phyloP scores from a whole-genome alignment of 2,888 invertebrate genomes.

The Portevinia maculata region DNA sequence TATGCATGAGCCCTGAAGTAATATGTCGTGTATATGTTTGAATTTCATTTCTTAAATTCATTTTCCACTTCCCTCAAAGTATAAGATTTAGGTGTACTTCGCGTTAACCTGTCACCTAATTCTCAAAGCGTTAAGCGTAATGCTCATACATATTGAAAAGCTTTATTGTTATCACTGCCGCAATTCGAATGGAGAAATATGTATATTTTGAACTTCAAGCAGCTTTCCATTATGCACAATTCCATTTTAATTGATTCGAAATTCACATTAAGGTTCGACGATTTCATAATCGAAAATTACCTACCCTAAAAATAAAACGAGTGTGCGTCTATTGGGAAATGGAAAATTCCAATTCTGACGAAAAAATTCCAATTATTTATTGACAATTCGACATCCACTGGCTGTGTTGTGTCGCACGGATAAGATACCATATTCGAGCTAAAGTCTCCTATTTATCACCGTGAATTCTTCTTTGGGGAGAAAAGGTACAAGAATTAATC shows the following conservation, averaged over 20 bases:
- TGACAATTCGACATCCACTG: conserved; percentile 16
- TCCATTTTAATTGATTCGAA: conserved; percentile 50
- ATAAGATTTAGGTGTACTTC: conserved; percentile 20
- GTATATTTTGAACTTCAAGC: not conserved
- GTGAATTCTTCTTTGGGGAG: not conserved
- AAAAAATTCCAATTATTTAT: conserved; percentile 35
- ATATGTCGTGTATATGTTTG: not conserved
- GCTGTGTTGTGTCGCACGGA: not conserved
- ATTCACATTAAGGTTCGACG: conserved; percentile 48
- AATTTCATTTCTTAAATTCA: not conserved
- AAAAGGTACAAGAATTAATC: not conserved
- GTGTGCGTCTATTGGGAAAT: conserved; percentile 20
- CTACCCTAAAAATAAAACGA: conserved; percentile 20
- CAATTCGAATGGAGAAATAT: not conserved
- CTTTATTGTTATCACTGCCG: conserved; percentile 3
- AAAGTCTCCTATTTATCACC: not conserved
- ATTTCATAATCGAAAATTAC: conserved; percentile 59
- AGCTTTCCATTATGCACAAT: conserved; percentile 17
- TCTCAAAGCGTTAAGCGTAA: conserved; percentile 14
- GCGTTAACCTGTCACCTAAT: conserved; percentile 7
- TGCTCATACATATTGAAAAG: conserved; percentile 34
- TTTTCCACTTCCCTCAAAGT: not conserved
- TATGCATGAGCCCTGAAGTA: not conserved
- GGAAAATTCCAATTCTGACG: conserved; percentile 42
- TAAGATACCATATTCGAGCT: no score